Evolutionary conservation across 1,140 invertebrate genomes (phyloP).

Genomic region (Conus betulinus): DNA sequence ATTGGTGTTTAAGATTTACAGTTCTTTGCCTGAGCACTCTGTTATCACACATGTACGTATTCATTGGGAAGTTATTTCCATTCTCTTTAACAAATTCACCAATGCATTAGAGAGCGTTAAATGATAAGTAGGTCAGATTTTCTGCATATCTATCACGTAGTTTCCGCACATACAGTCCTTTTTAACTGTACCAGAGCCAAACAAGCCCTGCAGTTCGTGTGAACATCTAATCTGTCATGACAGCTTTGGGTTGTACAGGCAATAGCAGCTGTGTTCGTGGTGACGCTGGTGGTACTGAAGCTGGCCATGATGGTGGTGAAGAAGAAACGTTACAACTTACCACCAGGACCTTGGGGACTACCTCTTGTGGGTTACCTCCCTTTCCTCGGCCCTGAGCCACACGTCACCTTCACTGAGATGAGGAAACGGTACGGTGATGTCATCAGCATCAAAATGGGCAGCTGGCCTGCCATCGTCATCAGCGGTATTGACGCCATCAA

Average conservation of each 20-base stretch:
- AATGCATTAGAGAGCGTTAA: too few species aligned
- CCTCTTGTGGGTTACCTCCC: conserved; percentile 61
- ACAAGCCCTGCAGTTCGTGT: too few species aligned
- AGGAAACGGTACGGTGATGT: conserved; percentile 55
- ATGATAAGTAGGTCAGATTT: too few species aligned
- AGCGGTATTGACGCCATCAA: conserved; percentile 50
- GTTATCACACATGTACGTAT: too few species aligned
- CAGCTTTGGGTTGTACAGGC: background rate
- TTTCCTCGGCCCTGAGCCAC: conserved; percentile 49
- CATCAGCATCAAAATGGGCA: conserved; percentile 54
- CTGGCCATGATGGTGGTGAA: background rate
- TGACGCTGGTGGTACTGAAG: conserved; percentile 18
- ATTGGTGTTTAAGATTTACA: too few species aligned
- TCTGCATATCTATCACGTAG: too few species aligned
- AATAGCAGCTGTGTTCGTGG: background rate
- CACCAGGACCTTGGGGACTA: conserved; percentile 61
- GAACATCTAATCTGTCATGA: too few species aligned
- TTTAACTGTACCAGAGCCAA: too few species aligned
- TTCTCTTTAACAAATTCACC: too few species aligned
- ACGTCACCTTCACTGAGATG: conserved; percentile 27
- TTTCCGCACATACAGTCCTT: too few species aligned
- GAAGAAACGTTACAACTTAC: conserved; percentile 31
- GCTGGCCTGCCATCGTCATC: conserved; percentile 52
- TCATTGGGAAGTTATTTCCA: too few species aligned
- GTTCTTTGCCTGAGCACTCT: too few species aligned